Conservation (phyloP, 2,113 vertebrate species). For the Microtus montanus region DNA sequence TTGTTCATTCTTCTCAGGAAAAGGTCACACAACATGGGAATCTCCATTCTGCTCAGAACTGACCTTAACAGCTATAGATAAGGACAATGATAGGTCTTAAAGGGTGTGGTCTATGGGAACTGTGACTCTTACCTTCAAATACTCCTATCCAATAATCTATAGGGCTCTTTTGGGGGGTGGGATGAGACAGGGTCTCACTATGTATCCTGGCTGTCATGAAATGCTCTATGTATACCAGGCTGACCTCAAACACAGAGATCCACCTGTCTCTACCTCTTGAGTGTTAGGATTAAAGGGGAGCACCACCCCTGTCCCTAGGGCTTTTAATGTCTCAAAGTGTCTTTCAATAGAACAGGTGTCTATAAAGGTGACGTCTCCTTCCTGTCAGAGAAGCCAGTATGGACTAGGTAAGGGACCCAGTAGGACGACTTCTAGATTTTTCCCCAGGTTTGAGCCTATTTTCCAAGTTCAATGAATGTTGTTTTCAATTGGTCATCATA, state of each 20-base stretch:
- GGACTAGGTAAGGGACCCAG: not conserved
- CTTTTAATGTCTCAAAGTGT: not conserved
- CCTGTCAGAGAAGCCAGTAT: not conserved
- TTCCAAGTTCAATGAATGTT: not conserved
- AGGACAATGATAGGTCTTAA: not conserved
- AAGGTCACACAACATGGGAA: not conserved
- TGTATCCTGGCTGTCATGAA: not conserved
- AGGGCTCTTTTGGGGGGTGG: not conserved
- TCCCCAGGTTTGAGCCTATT: not conserved
- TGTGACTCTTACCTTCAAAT: not conserved
- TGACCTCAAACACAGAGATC: not conserved
- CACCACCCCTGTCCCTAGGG: not conserved
- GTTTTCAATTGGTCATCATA: conserved; percentile 11
- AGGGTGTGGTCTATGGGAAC: not conserved
- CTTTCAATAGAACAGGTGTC: not conserved
- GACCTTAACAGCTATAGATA: not conserved
- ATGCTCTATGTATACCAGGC: not conserved
- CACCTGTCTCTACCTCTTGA: not conserved
- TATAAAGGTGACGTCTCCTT: not conserved
- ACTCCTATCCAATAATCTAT: not conserved
- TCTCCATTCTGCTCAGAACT: conserved; percentile 10
- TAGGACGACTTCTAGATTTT: not conserved
- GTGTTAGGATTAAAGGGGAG: not conserved
- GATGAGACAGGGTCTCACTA: not conserved
- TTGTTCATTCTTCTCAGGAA: not conserved